Percentiles rank a stretch among this genome's conserved stretches.
Conservation (phyloP, 2,113 vertebrate genomes). For the Neogale vison region DNA sequence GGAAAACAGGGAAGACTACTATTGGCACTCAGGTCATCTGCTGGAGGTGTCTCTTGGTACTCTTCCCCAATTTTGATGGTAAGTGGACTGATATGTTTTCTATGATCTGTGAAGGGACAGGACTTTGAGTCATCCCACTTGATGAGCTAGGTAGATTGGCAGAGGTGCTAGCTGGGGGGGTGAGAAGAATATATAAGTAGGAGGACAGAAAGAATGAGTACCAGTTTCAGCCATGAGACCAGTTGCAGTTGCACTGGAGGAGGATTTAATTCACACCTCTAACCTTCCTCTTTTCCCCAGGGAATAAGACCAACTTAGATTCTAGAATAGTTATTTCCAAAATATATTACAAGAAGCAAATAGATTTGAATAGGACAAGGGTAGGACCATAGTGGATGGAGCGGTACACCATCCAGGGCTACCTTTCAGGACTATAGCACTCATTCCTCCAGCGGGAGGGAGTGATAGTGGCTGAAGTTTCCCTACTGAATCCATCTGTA, state of each 20-base stretch:
- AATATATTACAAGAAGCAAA: not conserved
- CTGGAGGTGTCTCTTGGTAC: not conserved
- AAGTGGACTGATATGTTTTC: not conserved
- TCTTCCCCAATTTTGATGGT: not conserved
- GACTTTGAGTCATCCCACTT: not conserved
- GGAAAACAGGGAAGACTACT: not conserved
- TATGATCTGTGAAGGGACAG: not conserved
- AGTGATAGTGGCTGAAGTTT: too few species aligned
- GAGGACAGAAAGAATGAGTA: not conserved
- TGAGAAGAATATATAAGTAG: not conserved
- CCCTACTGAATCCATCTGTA: not conserved
- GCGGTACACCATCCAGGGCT: fast-evolving
- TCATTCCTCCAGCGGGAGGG: not conserved
- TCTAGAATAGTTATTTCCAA: not conserved
- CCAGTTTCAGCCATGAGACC: not conserved
- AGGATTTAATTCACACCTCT: not conserved
- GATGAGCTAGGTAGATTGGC: not conserved
- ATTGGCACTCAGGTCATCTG: not conserved
- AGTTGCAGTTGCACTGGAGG: not conserved
- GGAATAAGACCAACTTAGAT: not conserved
- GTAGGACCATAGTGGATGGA: not conserved
- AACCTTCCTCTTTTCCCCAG: not conserved
- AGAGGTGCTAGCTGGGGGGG: not conserved
- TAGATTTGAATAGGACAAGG: not conserved
- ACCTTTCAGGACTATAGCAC: too few species aligned